Evolutionary conservation across 2,113 vertebrate genomes (phyloP), one percentile per base, ranked within the genome.

Genomic region (Apeltes quadracus): DNA sequence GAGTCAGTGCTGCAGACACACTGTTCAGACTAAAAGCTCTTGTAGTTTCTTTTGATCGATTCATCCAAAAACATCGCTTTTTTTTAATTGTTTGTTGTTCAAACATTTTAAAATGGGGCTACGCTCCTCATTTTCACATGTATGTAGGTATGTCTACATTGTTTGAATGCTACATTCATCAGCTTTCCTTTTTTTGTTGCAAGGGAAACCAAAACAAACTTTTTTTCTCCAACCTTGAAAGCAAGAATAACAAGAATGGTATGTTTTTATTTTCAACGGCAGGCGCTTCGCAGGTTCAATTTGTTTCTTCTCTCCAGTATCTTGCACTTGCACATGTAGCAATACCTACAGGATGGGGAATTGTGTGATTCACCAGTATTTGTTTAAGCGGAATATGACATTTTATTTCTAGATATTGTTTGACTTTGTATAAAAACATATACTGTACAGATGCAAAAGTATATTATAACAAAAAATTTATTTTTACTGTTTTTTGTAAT

Each of bases 401-500:
- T 90, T 92, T 91, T 81, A 93, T 92, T 90, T 91, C 90, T 91
- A 87, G 90, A 93, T 93, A 93, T 94, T 94, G 93, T 95, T 91
- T 90, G 87, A 90, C 84, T 96, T 97, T 96, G 94, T 96, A 97
- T 94, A 95, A 95, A 90, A 76, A 74, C 95, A 95, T 93, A 94
- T 93, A 92, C 93, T 96, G 94, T 96, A 97, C 93, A 96, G 94
- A 91, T 92, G 93, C 84, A 91, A 90, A 90, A 90, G 73, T 92
- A 94, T 90, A 93, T 93, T 90, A 88, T 81, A 81, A 88, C 55
- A 84, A 92, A 89, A 89, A 91, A 91, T 97, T 96, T 97, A 96
- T 97, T 96, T 97, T 96, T 96, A 95, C 94, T 94, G 92, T 95
- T 96, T 95, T 96, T 94, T 96, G 94, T 95, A 96, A 95, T 93